These are phyloP conservation scores for Aleiodes leptofemur DNA, from an alignment of 2,888 invertebrate genomes.

Conservation along the genomic window DNA sequence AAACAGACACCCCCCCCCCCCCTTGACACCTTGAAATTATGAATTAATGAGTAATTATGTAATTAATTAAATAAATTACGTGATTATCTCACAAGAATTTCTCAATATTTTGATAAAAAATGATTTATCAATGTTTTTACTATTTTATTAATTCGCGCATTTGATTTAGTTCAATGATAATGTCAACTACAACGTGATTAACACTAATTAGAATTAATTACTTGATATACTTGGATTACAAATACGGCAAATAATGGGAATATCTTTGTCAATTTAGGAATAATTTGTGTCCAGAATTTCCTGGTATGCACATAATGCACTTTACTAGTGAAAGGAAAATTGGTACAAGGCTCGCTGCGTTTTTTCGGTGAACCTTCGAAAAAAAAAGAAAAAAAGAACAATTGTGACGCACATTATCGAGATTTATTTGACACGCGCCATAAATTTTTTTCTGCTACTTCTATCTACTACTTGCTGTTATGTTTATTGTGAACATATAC, in stretches of 20 bases:
- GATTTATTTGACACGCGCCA: constrained; percentile 9
- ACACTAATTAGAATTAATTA: too few species aligned
- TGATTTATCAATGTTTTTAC: background rate
- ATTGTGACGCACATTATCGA: constrained; percentile 1
- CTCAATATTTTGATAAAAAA: too few species aligned
- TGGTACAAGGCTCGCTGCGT: constrained; percentile 13
- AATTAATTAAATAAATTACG: background rate
- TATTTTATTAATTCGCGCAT: background rate
- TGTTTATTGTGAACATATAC: background rate
- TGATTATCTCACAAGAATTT: background rate
- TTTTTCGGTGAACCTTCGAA: constrained; percentile 27
- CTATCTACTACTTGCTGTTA: too few species aligned
- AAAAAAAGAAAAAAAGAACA: background rate
- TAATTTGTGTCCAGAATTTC: background rate
- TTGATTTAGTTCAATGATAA: constrained; percentile 4
- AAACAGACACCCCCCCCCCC: too few species aligned
- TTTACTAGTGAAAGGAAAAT: constrained; percentile 25
- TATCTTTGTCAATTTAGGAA: background rate
- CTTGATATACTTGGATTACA: background rate
- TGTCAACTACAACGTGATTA: background rate
- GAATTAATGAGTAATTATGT: constrained; percentile 18
- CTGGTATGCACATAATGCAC: background rate
- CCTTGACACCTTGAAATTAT: too few species aligned
- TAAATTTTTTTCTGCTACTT: constrained; percentile 20
- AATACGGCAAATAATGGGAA: background rate